Conservation (phyloP, 2,113 vertebrate genomes). For the Onychostoma macrolepis region DNA sequence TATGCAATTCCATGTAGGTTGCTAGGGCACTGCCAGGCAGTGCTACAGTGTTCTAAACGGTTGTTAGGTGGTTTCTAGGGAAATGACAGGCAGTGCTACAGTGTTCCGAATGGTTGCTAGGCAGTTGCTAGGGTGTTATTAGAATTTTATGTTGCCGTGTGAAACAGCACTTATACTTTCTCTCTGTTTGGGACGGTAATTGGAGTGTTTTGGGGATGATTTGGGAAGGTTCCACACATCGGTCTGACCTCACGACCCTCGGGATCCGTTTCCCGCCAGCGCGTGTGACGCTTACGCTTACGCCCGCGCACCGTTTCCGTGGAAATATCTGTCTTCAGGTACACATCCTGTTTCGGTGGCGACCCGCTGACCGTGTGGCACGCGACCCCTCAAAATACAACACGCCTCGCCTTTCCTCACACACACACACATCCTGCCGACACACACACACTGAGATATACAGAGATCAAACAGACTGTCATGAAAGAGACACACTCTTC, state of each 20-base stretch:
- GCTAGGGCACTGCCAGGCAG: too few relatives aligned
- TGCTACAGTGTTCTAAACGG: too few relatives aligned
- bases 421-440: slow-evolving; percentile 30
- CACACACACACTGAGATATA: not conserved
- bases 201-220: not conserved
- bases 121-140: not conserved
- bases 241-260: slow-evolving; percentile 19
- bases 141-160: not conserved
- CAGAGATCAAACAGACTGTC: not conserved
- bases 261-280: slow-evolving; percentile 18
- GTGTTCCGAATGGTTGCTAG: not conserved
- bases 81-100: not conserved
- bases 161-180: not conserved
- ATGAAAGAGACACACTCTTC: not conserved
- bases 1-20: too few relatives aligned
- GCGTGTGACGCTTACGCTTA: slow-evolving; percentile 6
- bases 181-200: not conserved
- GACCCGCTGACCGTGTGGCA: slow-evolving; percentile 64
- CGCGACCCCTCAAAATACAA: slow-evolving; percentile 59
- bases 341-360: slow-evolving; percentile 70
- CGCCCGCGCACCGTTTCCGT: slow-evolving; percentile 60
- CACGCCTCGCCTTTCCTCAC: slow-evolving; percentile 32
- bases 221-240: slow-evolving; percentile 41
- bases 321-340: slow-evolving; percentile 68
- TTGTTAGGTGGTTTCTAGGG: not conserved